Evolutionary conservation across 1,140 invertebrate species (phyloP).

Genomic region (Drosophila cardini): DNA sequence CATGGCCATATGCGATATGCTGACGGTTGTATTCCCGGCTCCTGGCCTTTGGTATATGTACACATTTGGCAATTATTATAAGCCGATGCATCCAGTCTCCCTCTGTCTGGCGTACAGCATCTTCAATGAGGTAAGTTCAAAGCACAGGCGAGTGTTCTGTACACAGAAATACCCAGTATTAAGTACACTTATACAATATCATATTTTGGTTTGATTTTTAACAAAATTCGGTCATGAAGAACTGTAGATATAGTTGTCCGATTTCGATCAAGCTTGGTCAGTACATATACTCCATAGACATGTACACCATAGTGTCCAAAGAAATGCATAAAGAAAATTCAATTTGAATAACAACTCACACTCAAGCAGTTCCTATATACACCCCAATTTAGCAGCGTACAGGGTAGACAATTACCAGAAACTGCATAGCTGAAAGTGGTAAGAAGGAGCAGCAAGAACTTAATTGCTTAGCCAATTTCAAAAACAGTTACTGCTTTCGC

Average conservation of each 20-base stretch:
- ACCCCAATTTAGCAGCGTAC: background rate
- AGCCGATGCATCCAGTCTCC: slow-evolving; percentile 89
- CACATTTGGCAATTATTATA: slow-evolving; percentile 93
- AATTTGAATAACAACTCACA: too few relatives aligned
- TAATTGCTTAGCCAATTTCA: slow-evolving; percentile 49
- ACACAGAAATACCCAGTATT: background rate
- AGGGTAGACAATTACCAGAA: background rate
- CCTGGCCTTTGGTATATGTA: slow-evolving; percentile 96
- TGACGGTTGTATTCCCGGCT: slow-evolving; percentile 94
- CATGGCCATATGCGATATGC: slow-evolving; percentile 97
- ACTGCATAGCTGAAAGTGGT: slow-evolving; percentile 11
- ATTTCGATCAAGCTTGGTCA: too few relatives aligned
- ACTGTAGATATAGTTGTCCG: too few relatives aligned
- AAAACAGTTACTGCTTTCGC: background rate
- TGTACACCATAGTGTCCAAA: too few relatives aligned
- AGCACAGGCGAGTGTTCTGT: background rate
- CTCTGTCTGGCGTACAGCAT: slow-evolving; percentile 92
- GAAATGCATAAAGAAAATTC: too few relatives aligned
- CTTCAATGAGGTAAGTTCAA: slow-evolving; percentile 89
- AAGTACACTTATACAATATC: too few relatives aligned
- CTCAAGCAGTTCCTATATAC: too few relatives aligned
- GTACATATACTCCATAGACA: too few relatives aligned
- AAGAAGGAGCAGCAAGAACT: slow-evolving; percentile 11
- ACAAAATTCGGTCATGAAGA: too few relatives aligned
- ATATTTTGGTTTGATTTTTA: too few relatives aligned